Base-by-base conservation (phyloP, 2,113 vertebrate species). In the Nestor notabilis region DNA sequence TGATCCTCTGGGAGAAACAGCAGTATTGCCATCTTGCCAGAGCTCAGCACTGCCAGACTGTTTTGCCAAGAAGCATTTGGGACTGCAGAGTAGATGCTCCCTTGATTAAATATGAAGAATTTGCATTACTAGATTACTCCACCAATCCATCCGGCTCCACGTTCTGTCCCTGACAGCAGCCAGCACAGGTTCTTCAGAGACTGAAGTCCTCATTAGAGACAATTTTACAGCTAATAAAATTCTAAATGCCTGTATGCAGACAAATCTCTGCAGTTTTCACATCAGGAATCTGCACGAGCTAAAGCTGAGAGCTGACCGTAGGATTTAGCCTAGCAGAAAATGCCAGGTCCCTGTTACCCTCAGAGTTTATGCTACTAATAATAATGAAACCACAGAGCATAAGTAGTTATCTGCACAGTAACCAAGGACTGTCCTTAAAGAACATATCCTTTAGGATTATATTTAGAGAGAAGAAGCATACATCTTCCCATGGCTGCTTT, bases 41-140 rank as follows among this genome's bases (percentile, higher is more conserved):
- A 84, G 64, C 65, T 91, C 58, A 76, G 58, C 1, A 2, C 75
- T 94, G 50, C 63, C 78, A 80, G 49, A 39, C 70, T 93, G 75
- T 76, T 93, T 91, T 94, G 87, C 91, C 91, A 91, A 76, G 84
- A 87, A 91, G 53, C 89, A 84, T 91, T 96, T 93, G 84, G 35
- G 69, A 91, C 58, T 35, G 74, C 70, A 87, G 46, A 87, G 63
- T 75, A 89, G 86, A 90, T 90, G n/a, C 46, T 94, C 63, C 68
- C 65, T 72, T 93, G 93, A 93, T 96, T 87, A 94, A 92, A 95
- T 91, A 87, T 46, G 56, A 94, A 93, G 77, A 89, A 93, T 89
- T 87, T 91, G 58, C 65, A 80, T 94, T 94, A 90, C 53, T 33
- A 90, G 79, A 89, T 94, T 95, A 87, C 81, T 87, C 49, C 77